Percentiles rank a stretch among this genome's conserved stretches.
These are phyloP conservation scores for Cottus gobio DNA, from an alignment of 2,113 vertebrate species.

Conservation along the genomic window DNA sequence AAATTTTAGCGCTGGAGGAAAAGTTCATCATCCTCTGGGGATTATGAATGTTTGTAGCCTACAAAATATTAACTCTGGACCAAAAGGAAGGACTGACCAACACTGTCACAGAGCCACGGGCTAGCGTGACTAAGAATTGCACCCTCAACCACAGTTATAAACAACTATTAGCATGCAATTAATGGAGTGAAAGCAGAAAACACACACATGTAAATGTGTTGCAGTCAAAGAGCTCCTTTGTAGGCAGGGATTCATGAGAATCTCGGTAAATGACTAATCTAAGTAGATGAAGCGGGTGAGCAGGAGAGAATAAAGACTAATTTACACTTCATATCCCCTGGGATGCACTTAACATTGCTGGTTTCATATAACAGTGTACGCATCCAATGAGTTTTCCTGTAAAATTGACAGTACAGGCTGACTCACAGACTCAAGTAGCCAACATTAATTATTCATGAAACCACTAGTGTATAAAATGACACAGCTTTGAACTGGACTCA, in stretches of 20 bases:
- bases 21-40: background rate
- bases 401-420: conserved; percentile 37
- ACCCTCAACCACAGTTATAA: background rate
- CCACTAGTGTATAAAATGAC: conserved; percentile 23
- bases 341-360: conserved; percentile 13
- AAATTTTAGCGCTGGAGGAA: too few relatives aligned
- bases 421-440: conserved; percentile 47
- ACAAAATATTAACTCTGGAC: too few relatives aligned
- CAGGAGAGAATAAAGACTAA: conserved; percentile 13
- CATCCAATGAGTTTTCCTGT: conserved; percentile 41
- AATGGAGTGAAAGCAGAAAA: background rate
- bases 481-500: conserved; percentile 81
- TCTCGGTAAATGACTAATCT: background rate
- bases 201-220: background rate
- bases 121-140: background rate
- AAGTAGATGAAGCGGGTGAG: background rate
- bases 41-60: background rate
- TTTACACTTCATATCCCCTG: conserved; percentile 20
- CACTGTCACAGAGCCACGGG: too few relatives aligned
- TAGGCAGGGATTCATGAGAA: conserved; percentile 8
- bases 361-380: conserved; percentile 25
- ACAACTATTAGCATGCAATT: background rate
- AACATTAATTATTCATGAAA: conserved; percentile 65
- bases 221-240: conserved; percentile 4
- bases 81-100: background rate